These are phyloP conservation scores for Puffinus mauretanicus DNA, from an alignment of 2,113 vertebrate species.

Conservation along the genomic window DNA sequence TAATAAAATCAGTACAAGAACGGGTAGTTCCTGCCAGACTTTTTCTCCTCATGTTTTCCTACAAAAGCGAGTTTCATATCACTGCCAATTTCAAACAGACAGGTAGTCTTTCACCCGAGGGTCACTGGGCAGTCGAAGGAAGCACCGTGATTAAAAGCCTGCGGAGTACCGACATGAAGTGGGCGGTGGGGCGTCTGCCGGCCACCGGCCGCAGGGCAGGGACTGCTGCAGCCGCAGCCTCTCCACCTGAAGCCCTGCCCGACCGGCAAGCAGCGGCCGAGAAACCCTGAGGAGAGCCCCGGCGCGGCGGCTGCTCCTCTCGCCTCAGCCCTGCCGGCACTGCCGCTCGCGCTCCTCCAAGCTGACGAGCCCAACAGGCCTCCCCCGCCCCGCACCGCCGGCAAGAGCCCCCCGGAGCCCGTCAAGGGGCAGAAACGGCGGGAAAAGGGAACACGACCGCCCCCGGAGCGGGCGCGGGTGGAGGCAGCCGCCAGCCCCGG, in stretches of 20 bases:
- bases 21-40: not conserved
- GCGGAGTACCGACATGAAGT: accelerated
- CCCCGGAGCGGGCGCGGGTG: too few relatives aligned
- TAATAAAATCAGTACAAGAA: not conserved
- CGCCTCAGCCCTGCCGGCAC: not conserved
- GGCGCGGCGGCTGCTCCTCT: not conserved
- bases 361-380: not conserved
- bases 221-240: not conserved
- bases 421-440: too few relatives aligned
- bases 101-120: not conserved
- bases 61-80: not conserved
- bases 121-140: not conserved
- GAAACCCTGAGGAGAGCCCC: not conserved
- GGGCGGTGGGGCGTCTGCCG: accelerated
- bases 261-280: not conserved
- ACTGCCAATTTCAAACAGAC: not conserved
- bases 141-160: accelerated
- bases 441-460: too few relatives aligned
- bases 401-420: not conserved
- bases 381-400: too few relatives aligned
- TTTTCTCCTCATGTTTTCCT: not conserved
- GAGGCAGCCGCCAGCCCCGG: not conserved
- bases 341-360: not conserved
- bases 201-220: not conserved
- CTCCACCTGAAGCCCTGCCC: not conserved